phyloP scores from a whole-genome alignment of 2,797 vertebrate species.

The Onychomys torridus region DNA sequence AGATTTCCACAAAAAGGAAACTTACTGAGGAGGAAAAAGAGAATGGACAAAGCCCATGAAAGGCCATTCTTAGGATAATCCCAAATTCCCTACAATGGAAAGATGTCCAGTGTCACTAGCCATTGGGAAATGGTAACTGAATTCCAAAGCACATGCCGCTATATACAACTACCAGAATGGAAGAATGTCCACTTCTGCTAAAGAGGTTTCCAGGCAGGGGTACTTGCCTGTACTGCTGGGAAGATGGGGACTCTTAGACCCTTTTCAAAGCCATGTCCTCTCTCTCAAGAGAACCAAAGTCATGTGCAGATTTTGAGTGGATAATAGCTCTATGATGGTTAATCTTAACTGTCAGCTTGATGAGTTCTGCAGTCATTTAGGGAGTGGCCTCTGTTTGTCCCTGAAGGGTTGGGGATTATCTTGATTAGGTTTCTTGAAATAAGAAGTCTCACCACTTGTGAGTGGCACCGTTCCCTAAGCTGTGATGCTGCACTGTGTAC shows the following conservation, averaged over 20 bases:
- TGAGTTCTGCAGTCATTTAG: not conserved
- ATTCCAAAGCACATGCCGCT: not conserved
- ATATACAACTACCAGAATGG: not conserved
- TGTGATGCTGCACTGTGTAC: not conserved
- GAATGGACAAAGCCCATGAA: not conserved
- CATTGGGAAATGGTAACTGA: constrained; percentile 8
- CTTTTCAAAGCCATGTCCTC: constrained; percentile 16
- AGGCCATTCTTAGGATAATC: not conserved
- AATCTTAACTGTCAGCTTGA: not conserved
- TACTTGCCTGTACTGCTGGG: not conserved
- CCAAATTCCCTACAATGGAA: constrained; percentile 6
- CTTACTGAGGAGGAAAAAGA: not conserved
- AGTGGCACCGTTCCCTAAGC: not conserved
- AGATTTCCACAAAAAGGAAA: not conserved
- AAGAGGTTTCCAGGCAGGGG: not conserved
- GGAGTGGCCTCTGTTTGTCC: no score
- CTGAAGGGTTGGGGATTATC: not conserved
- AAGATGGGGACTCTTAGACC: not conserved
- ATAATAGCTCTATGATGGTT: not conserved
- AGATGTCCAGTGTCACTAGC: not conserved
- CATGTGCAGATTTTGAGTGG: not conserved
- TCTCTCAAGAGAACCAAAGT: not conserved
- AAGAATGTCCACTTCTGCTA: not conserved
- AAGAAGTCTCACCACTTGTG: not conserved
- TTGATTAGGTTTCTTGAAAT: not conserved